Percentiles rank a stretch among this genome's conserved stretches.
These are phyloP conservation scores for Pygoscelis adeliae DNA, from an alignment of 2,113 vertebrate genomes.

Conservation along the genomic window DNA sequence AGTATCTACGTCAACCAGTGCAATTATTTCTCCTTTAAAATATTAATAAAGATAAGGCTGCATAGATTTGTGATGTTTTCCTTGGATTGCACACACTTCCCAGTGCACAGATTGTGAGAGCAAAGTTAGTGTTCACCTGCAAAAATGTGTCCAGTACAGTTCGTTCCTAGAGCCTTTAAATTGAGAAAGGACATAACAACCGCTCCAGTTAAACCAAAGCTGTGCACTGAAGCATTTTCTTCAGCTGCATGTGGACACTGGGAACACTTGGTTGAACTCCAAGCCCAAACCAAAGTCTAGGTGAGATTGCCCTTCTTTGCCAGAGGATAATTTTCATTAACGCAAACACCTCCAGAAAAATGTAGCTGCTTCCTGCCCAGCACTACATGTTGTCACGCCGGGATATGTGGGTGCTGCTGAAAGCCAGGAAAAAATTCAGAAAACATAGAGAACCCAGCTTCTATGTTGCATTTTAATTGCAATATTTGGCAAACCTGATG, in stretches of 20 bases:
- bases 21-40: background rate
- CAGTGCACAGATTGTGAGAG: background rate
- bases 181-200: background rate
- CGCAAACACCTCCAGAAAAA: background rate
- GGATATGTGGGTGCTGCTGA: background rate
- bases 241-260: background rate
- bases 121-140: background rate
- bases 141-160: background rate
- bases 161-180: background rate
- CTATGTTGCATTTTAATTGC: background rate
- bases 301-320: background rate
- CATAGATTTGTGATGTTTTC: background rate
- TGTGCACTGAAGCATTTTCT: background rate
- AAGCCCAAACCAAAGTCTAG: background rate
- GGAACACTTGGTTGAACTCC: background rate
- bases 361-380: background rate
- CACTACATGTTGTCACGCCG: rapidly evolving
- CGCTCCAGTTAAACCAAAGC: background rate
- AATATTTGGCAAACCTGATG: background rate
- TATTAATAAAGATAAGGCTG: background rate
- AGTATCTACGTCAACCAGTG: background rate
- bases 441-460: background rate
- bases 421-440: background rate
- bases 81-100: background rate
- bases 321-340: background rate